Evolutionary conservation across 1,140 invertebrate genomes (phyloP).

Genomic region (Pseudachorutes palmiensis): DNA sequence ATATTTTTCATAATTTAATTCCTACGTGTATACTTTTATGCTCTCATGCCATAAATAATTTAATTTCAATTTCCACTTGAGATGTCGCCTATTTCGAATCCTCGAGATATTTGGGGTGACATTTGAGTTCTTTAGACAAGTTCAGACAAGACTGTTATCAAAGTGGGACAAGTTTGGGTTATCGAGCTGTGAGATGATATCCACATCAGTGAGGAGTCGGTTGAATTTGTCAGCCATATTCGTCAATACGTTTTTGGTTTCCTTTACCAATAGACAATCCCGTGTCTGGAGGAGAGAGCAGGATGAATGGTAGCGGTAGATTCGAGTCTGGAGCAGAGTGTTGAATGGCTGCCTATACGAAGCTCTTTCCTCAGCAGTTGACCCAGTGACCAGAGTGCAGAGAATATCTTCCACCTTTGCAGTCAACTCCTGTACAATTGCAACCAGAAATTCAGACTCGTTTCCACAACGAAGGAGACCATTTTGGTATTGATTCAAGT

Average conservation of each 20-base stretch:
- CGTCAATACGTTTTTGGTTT: conserved; percentile 13
- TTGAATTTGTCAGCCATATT: conserved; percentile 8
- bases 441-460: conserved; percentile 15
- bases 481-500: neutral
- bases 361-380: conserved; percentile 16
- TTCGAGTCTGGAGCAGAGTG: neutral
- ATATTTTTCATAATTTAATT: neutral
- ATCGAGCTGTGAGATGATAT: too few species aligned
- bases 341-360: conserved; percentile 19
- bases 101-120: too few species aligned
- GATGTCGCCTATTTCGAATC: too few species aligned
- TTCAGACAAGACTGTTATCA: too few species aligned
- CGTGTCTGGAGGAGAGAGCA: conserved; percentile 25
- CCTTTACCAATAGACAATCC: conserved; percentile 30
- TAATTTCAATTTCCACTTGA: too few species aligned
- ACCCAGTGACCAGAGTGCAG: conserved; percentile 21
- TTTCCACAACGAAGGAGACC: conserved; percentile 24
- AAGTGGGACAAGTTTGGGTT: too few species aligned
- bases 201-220: neutral
- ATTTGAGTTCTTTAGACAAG: too few species aligned
- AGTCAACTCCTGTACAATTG: conserved; percentile 11
- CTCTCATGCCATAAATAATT: too few species aligned
- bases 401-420: conserved; percentile 22
- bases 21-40: too few species aligned
- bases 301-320: conserved; percentile 23